Evolutionary conservation across 2,797 vertebrate genomes (phyloP).

Genomic region (Gambelia wislizenii): DNA sequence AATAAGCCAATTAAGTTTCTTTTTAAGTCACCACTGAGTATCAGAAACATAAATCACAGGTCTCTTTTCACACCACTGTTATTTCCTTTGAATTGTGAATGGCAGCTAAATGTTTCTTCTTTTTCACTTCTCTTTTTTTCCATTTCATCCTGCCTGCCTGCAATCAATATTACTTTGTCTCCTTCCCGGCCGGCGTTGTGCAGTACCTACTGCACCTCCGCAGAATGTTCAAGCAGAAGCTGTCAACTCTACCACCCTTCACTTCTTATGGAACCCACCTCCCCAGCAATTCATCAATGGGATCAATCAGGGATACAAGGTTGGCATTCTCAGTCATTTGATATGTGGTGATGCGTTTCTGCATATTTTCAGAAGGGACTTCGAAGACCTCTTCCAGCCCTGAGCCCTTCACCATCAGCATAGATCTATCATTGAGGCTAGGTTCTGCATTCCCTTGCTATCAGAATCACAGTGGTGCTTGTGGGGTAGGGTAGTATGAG

Average conservation of each 20-base stretch:
- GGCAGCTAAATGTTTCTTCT: slow-evolving; percentile 18
- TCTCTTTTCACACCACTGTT: slow-evolving; percentile 16
- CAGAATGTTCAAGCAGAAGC: slow-evolving; percentile 90
- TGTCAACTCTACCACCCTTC: slow-evolving; percentile 91
- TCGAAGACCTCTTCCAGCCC: neutral
- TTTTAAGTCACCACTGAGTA: slow-evolving; percentile 23
- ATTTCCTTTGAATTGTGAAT: neutral
- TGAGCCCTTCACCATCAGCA: neutral
- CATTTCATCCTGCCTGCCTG: neutral
- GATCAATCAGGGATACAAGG: slow-evolving; percentile 98
- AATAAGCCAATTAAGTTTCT: slow-evolving; percentile 53
- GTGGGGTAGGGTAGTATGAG: neutral
- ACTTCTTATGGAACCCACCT: slow-evolving; percentile 92
- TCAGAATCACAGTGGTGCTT: neutral
- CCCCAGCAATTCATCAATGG: slow-evolving; percentile 97
- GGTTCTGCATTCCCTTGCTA: neutral
- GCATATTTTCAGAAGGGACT: no score
- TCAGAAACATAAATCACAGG: slow-evolving; percentile 28
- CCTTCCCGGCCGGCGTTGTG: neutral
- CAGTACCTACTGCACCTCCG: slow-evolving; percentile 94
- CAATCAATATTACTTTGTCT: neutral
- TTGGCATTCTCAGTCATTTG: slow-evolving; percentile 32
- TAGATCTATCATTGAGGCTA: neutral
- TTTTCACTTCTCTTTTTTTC: slow-evolving; percentile 46
- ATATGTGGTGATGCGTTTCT: rapidly evolving